These are phyloP conservation scores for Prostheceraeus crozeri DNA, from an alignment of 2,888 invertebrate species.

Conservation along the genomic window DNA sequence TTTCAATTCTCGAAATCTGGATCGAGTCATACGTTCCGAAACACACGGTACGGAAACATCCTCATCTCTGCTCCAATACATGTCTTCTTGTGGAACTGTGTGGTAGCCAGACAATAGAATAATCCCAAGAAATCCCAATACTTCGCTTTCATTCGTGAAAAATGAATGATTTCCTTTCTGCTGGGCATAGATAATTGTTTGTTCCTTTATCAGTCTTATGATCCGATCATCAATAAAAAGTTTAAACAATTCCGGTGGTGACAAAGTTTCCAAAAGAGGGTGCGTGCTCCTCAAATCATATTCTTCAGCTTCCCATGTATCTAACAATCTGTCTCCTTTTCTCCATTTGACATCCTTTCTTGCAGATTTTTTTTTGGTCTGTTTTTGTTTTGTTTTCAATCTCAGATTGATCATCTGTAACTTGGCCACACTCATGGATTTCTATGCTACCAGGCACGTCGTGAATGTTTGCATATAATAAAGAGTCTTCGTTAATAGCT, in stretches of 20 bases:
- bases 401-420: too few species aligned
- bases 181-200: slow-evolving; percentile 33
- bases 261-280: slow-evolving; percentile 19
- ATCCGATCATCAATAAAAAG: slow-evolving; percentile 20
- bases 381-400: too few species aligned
- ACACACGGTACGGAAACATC: slow-evolving; percentile 37
- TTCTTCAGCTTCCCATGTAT: slow-evolving; percentile 6
- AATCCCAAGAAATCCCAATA: slow-evolving; percentile 35
- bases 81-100: slow-evolving; percentile 26
- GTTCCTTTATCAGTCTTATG: background rate
- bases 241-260: slow-evolving; percentile 18
- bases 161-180: slow-evolving; percentile 37
- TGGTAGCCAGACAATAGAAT: slow-evolving; percentile 39
- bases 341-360: too few species aligned
- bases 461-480: slow-evolving; percentile 12
- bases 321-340: slow-evolving; percentile 13
- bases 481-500: slow-evolving; percentile 15
- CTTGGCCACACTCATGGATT: too few species aligned
- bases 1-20: slow-evolving; percentile 40
- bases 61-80: slow-evolving; percentile 36
- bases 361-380: too few species aligned
- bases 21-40: slow-evolving; percentile 29
- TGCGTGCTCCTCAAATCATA: slow-evolving; percentile 4
- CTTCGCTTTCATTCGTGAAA: background rate
- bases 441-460: background rate